Percentiles rank a stretch among this genome's conserved stretches.
These are phyloP conservation scores for Schizaphis graminum DNA, from an alignment of 2,888 invertebrate species.

Conservation along the genomic window DNA sequence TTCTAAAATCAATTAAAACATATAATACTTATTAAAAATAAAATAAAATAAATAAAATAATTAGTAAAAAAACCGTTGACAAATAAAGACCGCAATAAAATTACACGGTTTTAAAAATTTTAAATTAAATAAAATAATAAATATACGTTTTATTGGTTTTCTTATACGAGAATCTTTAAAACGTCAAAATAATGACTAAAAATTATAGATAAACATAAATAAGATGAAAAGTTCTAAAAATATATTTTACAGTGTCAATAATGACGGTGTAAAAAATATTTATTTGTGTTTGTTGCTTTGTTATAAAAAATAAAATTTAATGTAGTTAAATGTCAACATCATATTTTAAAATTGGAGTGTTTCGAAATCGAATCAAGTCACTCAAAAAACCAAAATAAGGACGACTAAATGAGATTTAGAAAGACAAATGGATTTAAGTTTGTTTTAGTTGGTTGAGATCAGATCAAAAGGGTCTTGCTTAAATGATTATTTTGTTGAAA, in stretches of 20 bases:
- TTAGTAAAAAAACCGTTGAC: not conserved
- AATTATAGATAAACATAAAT: not conserved
- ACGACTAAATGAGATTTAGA: not conserved
- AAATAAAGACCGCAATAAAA: not conserved
- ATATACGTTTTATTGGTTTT: not conserved
- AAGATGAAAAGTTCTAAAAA: not conserved
- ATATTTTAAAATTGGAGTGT: not conserved
- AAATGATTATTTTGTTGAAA: not conserved
- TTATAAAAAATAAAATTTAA: not conserved
- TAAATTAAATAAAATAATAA: not conserved
- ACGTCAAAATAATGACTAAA: not conserved
- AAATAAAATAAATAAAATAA: no score
- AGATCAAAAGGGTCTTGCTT: not conserved
- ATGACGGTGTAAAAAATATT: not conserved
- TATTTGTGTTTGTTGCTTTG: not conserved
- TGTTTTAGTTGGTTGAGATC: not conserved
- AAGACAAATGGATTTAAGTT: not conserved
- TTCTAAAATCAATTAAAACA: conserved; percentile 73
- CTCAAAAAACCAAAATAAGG: not conserved
- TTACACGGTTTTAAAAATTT: not conserved
- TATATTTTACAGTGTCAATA: not conserved
- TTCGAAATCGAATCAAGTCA: conserved; percentile 27
- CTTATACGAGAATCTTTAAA: not conserved
- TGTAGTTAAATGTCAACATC: not conserved
- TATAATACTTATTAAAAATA: no score